A percentile compares a stretch with the other conserved stretches of the same genome.
phyloP scores from a whole-genome alignment of 2,888 invertebrate species.

The Drosophila lutescens region DNA sequence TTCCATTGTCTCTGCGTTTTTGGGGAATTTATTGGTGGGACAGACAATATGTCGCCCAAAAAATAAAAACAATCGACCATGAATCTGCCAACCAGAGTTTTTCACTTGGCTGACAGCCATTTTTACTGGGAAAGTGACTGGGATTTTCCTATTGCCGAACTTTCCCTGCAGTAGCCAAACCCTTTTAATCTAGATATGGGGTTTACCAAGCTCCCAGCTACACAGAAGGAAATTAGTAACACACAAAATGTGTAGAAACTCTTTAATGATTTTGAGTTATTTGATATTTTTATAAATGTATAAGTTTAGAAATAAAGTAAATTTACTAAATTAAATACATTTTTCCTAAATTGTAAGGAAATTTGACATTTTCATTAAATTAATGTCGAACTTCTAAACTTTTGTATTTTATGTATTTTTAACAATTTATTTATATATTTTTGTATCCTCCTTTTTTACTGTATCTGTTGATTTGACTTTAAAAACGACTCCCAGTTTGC shows the following conservation, averaged over 20 bases:
- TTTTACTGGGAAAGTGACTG: slow-evolving; percentile 33
- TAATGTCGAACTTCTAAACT: too few relatives aligned
- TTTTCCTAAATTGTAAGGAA: too few relatives aligned
- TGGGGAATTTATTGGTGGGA: slow-evolving; percentile 35
- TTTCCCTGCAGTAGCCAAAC: slow-evolving; percentile 25
- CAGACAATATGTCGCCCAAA: slow-evolving; percentile 43
- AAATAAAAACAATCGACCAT: slow-evolving; percentile 21
- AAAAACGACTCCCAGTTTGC: slow-evolving; percentile 1
- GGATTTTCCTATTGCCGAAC: slow-evolving; percentile 16
- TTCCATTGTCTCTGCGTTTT: slow-evolving; percentile 37
- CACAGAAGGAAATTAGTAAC: not conserved
- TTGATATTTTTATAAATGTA: too few relatives aligned
- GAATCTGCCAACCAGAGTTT: slow-evolving; percentile 27
- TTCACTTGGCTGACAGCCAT: slow-evolving; percentile 40
- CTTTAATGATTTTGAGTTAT: too few relatives aligned
- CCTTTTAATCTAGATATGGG: slow-evolving; percentile 14
- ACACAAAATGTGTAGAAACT: too few relatives aligned
- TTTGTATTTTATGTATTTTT: too few relatives aligned
- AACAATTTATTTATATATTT: not conserved
- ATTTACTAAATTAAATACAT: too few relatives aligned
- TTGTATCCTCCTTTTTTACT: too few relatives aligned
- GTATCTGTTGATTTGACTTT: too few relatives aligned
- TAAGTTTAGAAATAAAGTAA: not conserved
- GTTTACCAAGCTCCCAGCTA: not conserved
- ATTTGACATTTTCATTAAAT: too few relatives aligned